Percentiles rank a stretch among this genome's conserved stretches.
Conservation (phyloP, 2,888 invertebrate genomes). For the Drosophila atripex region DNA sequence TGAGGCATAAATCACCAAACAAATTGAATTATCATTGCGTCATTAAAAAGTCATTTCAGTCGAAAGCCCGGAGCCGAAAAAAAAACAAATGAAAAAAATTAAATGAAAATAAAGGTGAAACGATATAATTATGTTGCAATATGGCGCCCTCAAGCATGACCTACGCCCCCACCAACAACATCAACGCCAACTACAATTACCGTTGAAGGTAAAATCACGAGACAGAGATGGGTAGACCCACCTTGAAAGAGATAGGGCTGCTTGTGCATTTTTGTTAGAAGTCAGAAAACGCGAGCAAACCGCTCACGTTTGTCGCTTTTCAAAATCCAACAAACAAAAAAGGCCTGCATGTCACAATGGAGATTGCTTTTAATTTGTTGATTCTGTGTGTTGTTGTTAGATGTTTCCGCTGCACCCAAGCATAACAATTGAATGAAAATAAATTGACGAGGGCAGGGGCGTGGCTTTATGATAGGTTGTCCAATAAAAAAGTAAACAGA, state of each 20-base stretch:
- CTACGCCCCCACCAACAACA: constrained; percentile 57
- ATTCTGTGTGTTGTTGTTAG: constrained; percentile 3
- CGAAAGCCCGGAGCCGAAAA: constrained; percentile 24
- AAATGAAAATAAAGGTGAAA: constrained; percentile 64
- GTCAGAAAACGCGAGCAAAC: constrained; percentile 10
- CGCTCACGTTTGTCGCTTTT: constrained; percentile 18
- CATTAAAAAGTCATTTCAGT: constrained; percentile 76
- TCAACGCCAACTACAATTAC: constrained; percentile 40
- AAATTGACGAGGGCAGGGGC: constrained; percentile 14
- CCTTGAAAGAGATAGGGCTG: not conserved
- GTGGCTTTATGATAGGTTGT: constrained; percentile 1
- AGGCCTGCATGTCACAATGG: constrained; percentile 24
- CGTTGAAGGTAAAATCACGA: constrained; percentile 2
- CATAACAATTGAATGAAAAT: constrained; percentile 29
- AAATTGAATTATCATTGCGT: constrained; percentile 80
- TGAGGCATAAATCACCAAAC: constrained; percentile 74
- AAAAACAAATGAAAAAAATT: constrained; percentile 16
- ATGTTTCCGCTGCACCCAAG: constrained; percentile 30
- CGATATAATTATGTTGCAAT: constrained; percentile 78
- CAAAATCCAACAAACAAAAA: constrained; percentile 27
- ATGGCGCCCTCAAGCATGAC: constrained; percentile 77
- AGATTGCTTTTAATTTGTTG: constrained; percentile 33
- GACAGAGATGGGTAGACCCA: not conserved
- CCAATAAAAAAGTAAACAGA: constrained; percentile 9
- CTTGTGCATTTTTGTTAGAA: constrained; percentile 19